Evolutionary conservation across 2,888 invertebrate genomes (phyloP).

Genomic region (Escarpia spicata): DNA sequence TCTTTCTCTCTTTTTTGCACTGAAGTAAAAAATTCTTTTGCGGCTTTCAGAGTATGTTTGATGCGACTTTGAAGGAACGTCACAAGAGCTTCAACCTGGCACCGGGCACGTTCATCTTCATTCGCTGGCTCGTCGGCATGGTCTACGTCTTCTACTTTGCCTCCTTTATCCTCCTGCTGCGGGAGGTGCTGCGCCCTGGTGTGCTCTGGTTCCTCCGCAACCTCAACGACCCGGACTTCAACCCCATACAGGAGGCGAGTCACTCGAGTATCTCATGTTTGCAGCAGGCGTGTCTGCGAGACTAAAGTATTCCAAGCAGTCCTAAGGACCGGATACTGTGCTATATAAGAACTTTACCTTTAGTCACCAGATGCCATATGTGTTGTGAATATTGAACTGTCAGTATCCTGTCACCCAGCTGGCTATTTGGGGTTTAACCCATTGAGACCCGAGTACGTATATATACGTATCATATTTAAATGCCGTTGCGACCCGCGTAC

Average conservation of each 20-base stretch:
- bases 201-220: conserved; percentile 98
- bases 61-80: conserved; percentile 70
- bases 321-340: too few relatives aligned
- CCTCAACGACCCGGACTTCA: conserved; percentile 98
- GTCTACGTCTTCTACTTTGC: conserved; percentile 99
- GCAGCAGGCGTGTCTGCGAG: too few relatives aligned
- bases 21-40: not conserved
- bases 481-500: too few relatives aligned
- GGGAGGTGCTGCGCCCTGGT: conserved; percentile 95
- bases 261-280: not conserved
- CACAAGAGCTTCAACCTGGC: conserved; percentile 88
- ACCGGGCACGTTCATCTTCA: conserved; percentile 96
- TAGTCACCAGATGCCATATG: too few relatives aligned
- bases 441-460: too few relatives aligned
- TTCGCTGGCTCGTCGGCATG: conserved; percentile 97
- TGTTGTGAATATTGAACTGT: too few relatives aligned
- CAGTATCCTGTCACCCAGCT: too few relatives aligned
- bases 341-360: too few relatives aligned
- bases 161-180: conserved; percentile 83
- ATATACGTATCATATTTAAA: too few relatives aligned
- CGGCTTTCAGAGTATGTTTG: conserved; percentile 63
- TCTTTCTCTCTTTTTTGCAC: too few relatives aligned
- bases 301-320: too few relatives aligned
- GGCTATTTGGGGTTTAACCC: too few relatives aligned
- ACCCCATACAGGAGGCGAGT: conserved; percentile 87